Conservation (phyloP, 2,888 invertebrate genomes). For the Morinoia aosen region DNA sequence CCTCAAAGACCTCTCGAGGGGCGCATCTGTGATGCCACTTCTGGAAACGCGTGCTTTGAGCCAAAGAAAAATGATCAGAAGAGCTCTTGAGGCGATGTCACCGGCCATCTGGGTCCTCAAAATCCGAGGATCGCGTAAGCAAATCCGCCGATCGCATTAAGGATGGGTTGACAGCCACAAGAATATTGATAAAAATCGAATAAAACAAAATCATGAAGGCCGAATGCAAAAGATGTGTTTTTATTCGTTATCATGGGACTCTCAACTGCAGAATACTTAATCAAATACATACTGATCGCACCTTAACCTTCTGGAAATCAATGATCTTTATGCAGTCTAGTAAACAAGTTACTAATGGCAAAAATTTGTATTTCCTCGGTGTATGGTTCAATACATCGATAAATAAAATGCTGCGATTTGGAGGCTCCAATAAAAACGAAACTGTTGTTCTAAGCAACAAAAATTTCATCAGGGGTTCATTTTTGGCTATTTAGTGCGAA, state of each 20-base stretch:
- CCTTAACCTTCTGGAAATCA: not conserved
- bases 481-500: too few relatives aligned
- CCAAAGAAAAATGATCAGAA: constrained; percentile 41
- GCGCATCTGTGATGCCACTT: constrained; percentile 38
- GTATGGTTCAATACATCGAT: too few relatives aligned
- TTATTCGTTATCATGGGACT: not conserved
- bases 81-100: constrained; percentile 43
- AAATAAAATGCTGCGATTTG: too few relatives aligned
- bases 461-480: too few relatives aligned
- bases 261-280: not conserved
- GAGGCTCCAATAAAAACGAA: too few relatives aligned
- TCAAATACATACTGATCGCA: not conserved
- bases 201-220: not conserved
- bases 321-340: not conserved
- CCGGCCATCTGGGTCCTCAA: constrained; percentile 42
- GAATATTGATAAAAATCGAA: not conserved
- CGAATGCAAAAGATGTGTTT: not conserved
- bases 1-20: constrained; percentile 11
- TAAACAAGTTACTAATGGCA: not conserved
- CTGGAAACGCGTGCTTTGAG: constrained; percentile 35
- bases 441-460: too few relatives aligned
- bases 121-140: constrained; percentile 8
- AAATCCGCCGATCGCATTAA: constrained; percentile 17
- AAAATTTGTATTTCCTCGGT: too few relatives aligned
- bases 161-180: not conserved